These are phyloP conservation scores for Budorcas taxicolor DNA, from an alignment of 2,113 vertebrate species.

Conservation along the genomic window DNA sequence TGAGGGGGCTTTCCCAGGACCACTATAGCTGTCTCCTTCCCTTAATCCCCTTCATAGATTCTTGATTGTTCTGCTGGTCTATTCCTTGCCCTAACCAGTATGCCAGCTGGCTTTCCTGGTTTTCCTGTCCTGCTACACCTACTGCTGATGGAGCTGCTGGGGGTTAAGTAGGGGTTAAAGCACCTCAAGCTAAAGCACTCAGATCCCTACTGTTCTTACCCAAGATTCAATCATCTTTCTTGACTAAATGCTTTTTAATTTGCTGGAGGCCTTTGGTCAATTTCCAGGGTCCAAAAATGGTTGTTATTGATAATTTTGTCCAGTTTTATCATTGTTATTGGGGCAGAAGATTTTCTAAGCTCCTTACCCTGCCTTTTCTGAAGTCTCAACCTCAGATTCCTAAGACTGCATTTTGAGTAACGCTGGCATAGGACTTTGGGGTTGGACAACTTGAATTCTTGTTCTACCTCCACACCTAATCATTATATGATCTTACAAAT, in stretches of 20 bases:
- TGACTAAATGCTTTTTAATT: neutral
- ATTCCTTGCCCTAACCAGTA: neutral
- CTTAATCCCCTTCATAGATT: neutral
- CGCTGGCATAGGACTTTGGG: neutral
- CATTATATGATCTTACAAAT: neutral
- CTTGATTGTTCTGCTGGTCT: neutral
- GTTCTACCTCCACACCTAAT: neutral
- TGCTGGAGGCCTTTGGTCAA: neutral
- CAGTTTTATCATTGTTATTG: neutral
- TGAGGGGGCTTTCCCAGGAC: neutral
- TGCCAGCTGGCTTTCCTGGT: neutral
- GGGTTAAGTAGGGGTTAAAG: neutral
- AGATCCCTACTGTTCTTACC: neutral
- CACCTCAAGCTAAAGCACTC: neutral
- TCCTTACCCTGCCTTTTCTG: neutral
- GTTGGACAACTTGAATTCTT: neutral
- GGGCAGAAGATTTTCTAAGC: neutral
- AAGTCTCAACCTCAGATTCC: neutral
- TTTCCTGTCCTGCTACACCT: neutral
- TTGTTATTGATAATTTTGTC: neutral
- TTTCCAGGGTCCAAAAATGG: neutral
- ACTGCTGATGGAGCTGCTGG: neutral
- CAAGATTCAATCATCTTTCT: neutral
- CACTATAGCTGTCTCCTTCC: neutral
- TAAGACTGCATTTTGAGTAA: neutral